These are phyloP conservation scores for Cotesia congregata DNA, from an alignment of 2,888 invertebrate genomes.

Conservation along the genomic window DNA sequence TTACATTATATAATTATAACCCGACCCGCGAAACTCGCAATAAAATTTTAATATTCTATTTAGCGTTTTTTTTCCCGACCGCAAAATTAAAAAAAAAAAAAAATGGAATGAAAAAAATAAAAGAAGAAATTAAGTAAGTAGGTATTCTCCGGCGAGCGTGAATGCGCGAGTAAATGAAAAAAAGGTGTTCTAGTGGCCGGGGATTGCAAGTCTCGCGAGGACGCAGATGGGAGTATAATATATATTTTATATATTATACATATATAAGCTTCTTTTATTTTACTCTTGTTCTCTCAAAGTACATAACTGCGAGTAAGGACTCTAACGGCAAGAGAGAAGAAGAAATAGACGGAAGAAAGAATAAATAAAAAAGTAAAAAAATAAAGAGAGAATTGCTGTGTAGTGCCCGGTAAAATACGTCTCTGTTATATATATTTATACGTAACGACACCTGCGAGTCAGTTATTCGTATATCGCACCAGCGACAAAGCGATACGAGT, in stretches of 20 bases:
- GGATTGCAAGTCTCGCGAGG: constrained; percentile 26
- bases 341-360: background rate
- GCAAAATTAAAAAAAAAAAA: background rate
- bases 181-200: constrained; percentile 16
- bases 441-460: constrained; percentile 38
- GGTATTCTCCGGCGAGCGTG: constrained; percentile 11
- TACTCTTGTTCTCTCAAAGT: constrained; percentile 32
- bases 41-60: constrained; percentile 34
- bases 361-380: background rate
- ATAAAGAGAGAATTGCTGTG: no score
- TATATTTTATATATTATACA: no score
- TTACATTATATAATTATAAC: constrained; percentile 32
- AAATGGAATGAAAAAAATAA: background rate
- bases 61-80: background rate
- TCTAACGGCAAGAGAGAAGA: background rate
- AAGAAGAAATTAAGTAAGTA: constrained; percentile 14
- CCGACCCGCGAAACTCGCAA: constrained; percentile 32
- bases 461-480: constrained; percentile 18
- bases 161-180: constrained; percentile 38
- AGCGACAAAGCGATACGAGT: constrained; percentile 34
- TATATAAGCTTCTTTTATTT: constrained; percentile 31
- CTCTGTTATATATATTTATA: background rate
- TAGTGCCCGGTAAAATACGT: constrained; percentile 9
- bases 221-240: constrained; percentile 33
- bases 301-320: constrained; percentile 22